Evolutionary conservation across 53 echinoderm and acorn worm species (phyloP).

Genomic region (Luidia sarsii): DNA sequence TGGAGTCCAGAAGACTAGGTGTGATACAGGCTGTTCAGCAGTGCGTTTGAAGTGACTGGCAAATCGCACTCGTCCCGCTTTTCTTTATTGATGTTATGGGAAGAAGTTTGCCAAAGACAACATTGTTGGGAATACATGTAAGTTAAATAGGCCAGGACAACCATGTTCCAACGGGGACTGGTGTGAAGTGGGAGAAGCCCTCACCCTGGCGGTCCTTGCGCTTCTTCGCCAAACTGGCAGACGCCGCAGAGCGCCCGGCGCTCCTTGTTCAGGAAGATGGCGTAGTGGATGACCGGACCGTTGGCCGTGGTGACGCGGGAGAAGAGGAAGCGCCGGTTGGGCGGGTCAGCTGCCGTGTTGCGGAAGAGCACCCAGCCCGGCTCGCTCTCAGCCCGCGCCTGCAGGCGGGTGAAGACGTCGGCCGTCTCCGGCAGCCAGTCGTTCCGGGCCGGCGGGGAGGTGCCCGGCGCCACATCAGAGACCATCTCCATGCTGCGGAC

Average conservation of each 20-base stretch:
- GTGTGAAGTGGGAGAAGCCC: neutral
- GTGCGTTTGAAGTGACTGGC: too few species aligned
- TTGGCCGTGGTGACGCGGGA: neutral
- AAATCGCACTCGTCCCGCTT: too few species aligned
- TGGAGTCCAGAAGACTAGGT: too few species aligned
- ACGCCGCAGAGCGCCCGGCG: conserved; percentile 8
- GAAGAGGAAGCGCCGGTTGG: neutral
- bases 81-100: too few species aligned
- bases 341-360: neutral
- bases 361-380: conserved; percentile 7
- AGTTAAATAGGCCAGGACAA: too few species aligned
- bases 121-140: too few species aligned
- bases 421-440: conserved; percentile 40
- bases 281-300: conserved; percentile 32
- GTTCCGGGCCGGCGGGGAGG: neutral
- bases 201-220: conserved; percentile 35
- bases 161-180: neutral
- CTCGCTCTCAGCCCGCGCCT: neutral
- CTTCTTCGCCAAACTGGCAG: conserved; percentile 43
- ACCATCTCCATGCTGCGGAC: neutral
- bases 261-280: conserved; percentile 18
- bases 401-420: neutral
- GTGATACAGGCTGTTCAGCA: too few species aligned
- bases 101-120: too few species aligned
- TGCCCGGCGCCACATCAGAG: neutral